phyloP scores from a whole-genome alignment of 2,113 vertebrate species.

The Myodes glareolus region DNA sequence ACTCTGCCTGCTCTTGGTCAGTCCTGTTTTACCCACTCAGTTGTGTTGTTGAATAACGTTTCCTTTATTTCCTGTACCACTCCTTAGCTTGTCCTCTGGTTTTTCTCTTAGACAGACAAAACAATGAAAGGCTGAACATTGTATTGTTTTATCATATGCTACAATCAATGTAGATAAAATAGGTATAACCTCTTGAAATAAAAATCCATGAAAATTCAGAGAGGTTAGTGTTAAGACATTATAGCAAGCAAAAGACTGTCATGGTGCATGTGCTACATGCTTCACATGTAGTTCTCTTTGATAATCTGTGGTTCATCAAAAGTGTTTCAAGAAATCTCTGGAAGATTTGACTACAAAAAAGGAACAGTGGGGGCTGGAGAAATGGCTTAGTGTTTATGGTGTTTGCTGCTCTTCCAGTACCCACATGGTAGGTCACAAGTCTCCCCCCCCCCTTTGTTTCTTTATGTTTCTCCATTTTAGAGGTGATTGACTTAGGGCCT shows the following conservation, averaged over 20 bases:
- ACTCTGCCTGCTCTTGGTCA: not conserved
- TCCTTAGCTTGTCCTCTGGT: not conserved
- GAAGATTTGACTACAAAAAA: not conserved
- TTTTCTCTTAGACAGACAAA: not conserved
- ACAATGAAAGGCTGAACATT: not conserved
- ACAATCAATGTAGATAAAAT: not conserved
- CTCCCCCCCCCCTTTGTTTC: not conserved
- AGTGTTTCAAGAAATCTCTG: not conserved
- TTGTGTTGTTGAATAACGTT: not conserved
- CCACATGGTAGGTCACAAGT: not conserved
- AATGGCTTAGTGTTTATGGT: not conserved
- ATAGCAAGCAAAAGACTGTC: not conserved
- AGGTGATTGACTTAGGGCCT: not conserved
- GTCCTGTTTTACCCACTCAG: not conserved
- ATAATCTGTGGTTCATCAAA: not conserved
- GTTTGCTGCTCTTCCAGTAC: not conserved
- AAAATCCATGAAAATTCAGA: not conserved
- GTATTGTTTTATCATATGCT: not conserved
- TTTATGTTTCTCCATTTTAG: not conserved
- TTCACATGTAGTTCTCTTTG: not conserved
- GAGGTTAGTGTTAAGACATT: not conserved
- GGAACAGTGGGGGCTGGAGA: not conserved
- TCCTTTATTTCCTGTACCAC: not conserved
- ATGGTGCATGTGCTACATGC: not conserved
- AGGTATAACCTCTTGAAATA: not conserved